Evolutionary conservation across 2,888 invertebrate species (phyloP), one percentile per base, ranked within the genome.

Genomic region (Hydroisotoma schaefferi): DNA sequence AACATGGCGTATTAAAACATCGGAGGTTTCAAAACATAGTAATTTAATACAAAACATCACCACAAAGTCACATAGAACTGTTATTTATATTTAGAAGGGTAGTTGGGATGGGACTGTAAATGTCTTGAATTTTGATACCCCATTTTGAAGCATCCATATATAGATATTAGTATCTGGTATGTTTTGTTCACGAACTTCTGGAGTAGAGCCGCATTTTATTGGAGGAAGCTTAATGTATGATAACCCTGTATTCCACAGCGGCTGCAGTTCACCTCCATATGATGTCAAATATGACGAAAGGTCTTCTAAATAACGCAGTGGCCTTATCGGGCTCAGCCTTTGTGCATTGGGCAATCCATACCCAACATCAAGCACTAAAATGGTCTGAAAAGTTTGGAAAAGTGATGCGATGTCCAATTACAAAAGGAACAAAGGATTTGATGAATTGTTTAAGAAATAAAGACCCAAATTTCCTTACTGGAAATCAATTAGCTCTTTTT

Each of bases 271-370:
- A 65, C 48, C 43, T 65, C 12, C 65, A 65, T 27, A 59, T 65
- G 59, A 59, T 65, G 49, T 62, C 61, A 20, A 61, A 59, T 51
- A 26, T 27, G 51, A 59, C 65, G 18, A 54, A 59, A 10, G 53
- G 51, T 23, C 55, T 65, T 29, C 53, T 65, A 20, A 43, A 57
- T 23, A 48, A 47, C 26, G 65, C 57, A n/a, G 54, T 65, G 2
- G 49, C 57, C 5, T 55, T 66, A 40, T 60, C 60, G 43, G 62
- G 60, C 6, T 55, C 61, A 6, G 66, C 48, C 2, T 57, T 63
- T 25, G 53, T 48, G 6, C 49, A 52, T 8, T 66, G 62, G 62
- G 66, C 60, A n/a, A 38, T 66, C 3, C 63, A 61, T 12, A 63
- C 66, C 5, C 57, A 40, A 10, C 57, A 61, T 15, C 58, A 63